These are phyloP conservation scores for Morpho helenor DNA, from an alignment of 2,888 invertebrate genomes.

Conservation along the genomic window DNA sequence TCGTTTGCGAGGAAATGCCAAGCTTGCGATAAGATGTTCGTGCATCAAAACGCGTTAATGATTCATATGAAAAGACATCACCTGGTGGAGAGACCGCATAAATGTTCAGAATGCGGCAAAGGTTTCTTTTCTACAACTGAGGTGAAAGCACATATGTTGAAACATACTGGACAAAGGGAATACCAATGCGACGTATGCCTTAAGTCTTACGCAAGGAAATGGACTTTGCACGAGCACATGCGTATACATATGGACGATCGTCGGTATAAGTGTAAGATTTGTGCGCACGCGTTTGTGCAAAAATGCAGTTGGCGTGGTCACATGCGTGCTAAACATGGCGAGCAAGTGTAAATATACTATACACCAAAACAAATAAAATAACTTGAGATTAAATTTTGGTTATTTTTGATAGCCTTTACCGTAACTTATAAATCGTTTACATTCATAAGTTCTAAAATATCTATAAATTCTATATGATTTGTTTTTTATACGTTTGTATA, in stretches of 20 bases:
- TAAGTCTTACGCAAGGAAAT: conserved; percentile 35
- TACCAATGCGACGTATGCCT: conserved; percentile 52
- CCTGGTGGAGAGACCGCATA: conserved; percentile 26
- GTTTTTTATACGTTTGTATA: no score
- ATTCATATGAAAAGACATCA: conserved; percentile 31
- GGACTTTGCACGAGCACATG: conserved; percentile 34
- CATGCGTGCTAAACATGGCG: conserved; percentile 40
- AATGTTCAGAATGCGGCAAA: conserved; percentile 37
- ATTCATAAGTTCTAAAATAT: no score
- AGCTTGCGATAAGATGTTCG: conserved; percentile 32
- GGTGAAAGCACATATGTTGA: conserved; percentile 42
- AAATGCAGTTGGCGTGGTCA: conserved; percentile 52
- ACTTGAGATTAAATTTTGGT: no score
- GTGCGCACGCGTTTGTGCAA: conserved; percentile 36
- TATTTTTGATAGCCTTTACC: no score
- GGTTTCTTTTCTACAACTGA: conserved; percentile 39
- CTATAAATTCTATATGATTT: no score
- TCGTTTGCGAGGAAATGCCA: conserved; percentile 27
- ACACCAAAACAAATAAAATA: background rate
- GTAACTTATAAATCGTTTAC: no score
- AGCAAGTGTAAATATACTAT: conserved; percentile 29
- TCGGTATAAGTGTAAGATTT: conserved; percentile 31
- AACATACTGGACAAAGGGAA: conserved; percentile 44
- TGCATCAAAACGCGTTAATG: conserved; percentile 21
- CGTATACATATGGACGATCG: conserved; percentile 32